phyloP scores from a whole-genome alignment of 2,797 vertebrate genomes.

The Pangasius larnaudii region DNA sequence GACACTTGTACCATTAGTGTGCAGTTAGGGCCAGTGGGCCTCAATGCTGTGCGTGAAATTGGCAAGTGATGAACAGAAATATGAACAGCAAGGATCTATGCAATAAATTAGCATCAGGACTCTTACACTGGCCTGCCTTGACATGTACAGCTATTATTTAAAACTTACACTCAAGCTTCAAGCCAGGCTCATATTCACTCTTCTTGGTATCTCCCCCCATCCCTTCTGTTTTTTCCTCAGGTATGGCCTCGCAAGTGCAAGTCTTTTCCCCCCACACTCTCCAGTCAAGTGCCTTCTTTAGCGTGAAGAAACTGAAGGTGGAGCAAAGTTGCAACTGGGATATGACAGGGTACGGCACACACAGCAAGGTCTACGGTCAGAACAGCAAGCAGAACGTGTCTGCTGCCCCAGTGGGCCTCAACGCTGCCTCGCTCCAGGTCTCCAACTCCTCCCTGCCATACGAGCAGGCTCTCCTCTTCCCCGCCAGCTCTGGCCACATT shows the following conservation, averaged over 20 bases:
- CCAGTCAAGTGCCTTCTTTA: slow-evolving; percentile 99
- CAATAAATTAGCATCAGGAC: slow-evolving; percentile 50
- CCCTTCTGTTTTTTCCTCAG: slow-evolving; percentile 70
- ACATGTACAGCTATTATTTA: slow-evolving; percentile 76
- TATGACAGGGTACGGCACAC: slow-evolving; percentile 99
- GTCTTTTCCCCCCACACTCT: slow-evolving; percentile 97
- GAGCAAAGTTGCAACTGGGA: slow-evolving; percentile 97
- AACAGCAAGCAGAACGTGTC: slow-evolving; percentile 92
- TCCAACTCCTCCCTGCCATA: slow-evolving; percentile 88
- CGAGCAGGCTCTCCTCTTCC: slow-evolving; percentile 97
- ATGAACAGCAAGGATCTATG: slow-evolving; percentile 28
- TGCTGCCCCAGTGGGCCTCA: slow-evolving; percentile 81
- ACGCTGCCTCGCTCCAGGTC: slow-evolving; percentile 82
- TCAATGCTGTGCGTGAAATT: slow-evolving; percentile 28
- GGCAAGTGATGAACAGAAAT: slow-evolving; percentile 32
- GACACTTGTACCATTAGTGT: slow-evolving; percentile 7
- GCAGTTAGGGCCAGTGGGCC: too few relatives aligned
- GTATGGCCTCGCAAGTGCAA: slow-evolving; percentile 99
- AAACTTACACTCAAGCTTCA: slow-evolving; percentile 74
- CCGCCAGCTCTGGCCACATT: slow-evolving; percentile 89
- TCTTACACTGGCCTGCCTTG: slow-evolving; percentile 61
- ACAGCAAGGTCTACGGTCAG: slow-evolving; percentile 90
- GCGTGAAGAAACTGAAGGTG: slow-evolving; percentile 99
- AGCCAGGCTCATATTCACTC: slow-evolving; percentile 72
- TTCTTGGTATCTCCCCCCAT: slow-evolving; percentile 67